A percentile compares a stretch with the other conserved stretches of the same genome.
Conservation (phyloP, 2,888 invertebrate species). For the Melipona bicolor region DNA sequence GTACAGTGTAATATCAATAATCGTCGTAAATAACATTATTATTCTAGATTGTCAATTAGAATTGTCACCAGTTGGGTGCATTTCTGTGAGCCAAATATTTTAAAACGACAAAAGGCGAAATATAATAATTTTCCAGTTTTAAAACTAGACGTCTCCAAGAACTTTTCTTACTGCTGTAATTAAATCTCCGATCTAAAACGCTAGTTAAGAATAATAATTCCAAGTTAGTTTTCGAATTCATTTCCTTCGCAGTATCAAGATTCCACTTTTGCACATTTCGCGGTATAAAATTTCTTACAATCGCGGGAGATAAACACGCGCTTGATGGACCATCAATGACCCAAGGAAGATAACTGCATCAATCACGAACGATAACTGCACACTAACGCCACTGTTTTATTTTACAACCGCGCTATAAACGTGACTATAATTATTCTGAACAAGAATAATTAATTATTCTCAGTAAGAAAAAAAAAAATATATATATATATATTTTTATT, state of each 20-base stretch:
- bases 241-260: not conserved
- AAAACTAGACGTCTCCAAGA: not conserved
- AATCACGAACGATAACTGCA: not conserved
- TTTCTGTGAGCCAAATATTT: not conserved
- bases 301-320: not conserved
- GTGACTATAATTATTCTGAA: too few relatives aligned
- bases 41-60: too few relatives aligned
- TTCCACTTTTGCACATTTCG: not conserved
- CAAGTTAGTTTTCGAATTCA: not conserved
- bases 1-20: too few relatives aligned
- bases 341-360: conserved; percentile 5
- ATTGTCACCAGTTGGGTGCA: not conserved
- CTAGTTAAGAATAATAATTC: not conserved
- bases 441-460: too few relatives aligned
- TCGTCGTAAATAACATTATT: too few relatives aligned
- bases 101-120: not conserved
- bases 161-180: not conserved
- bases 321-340: conserved; percentile 12
- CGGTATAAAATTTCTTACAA: not conserved
- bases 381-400: not conserved
- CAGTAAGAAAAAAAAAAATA: too few relatives aligned
- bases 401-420: too few relatives aligned
- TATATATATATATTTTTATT: not conserved
- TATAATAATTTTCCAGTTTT: not conserved
- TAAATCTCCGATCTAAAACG: too few relatives aligned